phyloP scores from a whole-genome alignment of 1,140 invertebrate genomes.

The Bombus superbus region DNA sequence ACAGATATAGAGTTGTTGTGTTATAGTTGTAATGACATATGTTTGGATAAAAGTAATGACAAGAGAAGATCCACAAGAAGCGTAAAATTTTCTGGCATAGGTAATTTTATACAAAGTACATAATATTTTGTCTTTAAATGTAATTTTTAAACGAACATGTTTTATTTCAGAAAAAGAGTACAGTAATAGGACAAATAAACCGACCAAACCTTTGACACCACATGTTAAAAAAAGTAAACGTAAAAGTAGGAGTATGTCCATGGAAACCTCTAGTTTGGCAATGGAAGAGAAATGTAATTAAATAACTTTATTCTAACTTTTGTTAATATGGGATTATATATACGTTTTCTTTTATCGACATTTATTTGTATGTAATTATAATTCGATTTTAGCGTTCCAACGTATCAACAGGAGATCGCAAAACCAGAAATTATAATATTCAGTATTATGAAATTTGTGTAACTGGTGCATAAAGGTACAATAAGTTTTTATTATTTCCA shows the following conservation, averaged over 20 bases:
- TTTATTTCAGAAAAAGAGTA: conserved; percentile 58
- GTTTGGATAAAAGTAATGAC: not conserved
- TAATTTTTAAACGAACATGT: conserved; percentile 7
- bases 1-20: not conserved
- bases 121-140: conserved; percentile 1
- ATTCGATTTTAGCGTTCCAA: conserved; percentile 49
- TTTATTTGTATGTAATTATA: not conserved
- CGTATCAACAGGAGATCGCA: conserved; percentile 32
- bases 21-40: not conserved
- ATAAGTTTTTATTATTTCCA: not conserved
- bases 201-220: conserved; percentile 60
- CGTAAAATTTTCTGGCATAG: conserved; percentile 60
- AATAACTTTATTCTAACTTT: not conserved
- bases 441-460: not conserved
- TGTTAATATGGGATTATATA: not conserved
- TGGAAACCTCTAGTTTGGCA: conserved; percentile 42
- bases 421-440: not conserved
- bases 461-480: not conserved
- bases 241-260: conserved; percentile 5
- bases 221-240: conserved; percentile 42
- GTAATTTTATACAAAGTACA: conserved; percentile 5
- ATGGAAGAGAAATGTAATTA: conserved; percentile 44
- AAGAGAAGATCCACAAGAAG: conserved; percentile 55
- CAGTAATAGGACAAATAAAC: conserved; percentile 50
- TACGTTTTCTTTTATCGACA: not conserved